phyloP scores from a whole-genome alignment of 2,888 invertebrate genomes.

The Epinotia ramella region DNA sequence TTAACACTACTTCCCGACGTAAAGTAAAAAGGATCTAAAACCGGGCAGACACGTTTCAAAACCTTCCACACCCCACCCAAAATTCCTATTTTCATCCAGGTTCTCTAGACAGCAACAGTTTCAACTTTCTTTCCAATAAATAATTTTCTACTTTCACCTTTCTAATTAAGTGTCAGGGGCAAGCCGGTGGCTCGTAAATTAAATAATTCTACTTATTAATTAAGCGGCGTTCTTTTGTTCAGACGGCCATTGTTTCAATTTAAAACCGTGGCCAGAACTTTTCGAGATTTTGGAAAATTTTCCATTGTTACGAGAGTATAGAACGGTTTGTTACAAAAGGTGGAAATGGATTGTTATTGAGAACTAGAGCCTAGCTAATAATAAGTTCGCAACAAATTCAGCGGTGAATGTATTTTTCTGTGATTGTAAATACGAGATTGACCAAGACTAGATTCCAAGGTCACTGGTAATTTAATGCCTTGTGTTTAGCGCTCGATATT shows the following conservation, averaged over 20 bases:
- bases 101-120: conserved; percentile 7
- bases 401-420: background rate
- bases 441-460: background rate
- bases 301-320: conserved; percentile 38
- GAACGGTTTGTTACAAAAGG: conserved; percentile 37
- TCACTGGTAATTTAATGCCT: no score
- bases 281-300: conserved; percentile 43
- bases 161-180: conserved; percentile 43
- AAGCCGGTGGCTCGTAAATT: conserved; percentile 37
- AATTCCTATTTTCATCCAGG: background rate
- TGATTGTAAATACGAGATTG: background rate
- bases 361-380: conserved; percentile 19
- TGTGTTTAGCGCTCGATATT: no score
- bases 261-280: conserved; percentile 40
- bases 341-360: conserved; percentile 41
- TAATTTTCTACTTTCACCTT: conserved; percentile 28
- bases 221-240: conserved; percentile 43
- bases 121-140: conserved; percentile 36
- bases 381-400: background rate
- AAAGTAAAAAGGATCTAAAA: no score
- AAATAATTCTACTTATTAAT: conserved; percentile 45
- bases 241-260: conserved; percentile 40
- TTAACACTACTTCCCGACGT: no score
- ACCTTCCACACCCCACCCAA: background rate
- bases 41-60: background rate